Conservation (phyloP, 92 coral and sea anemone genomes). For the Palythoa grandis region DNA sequence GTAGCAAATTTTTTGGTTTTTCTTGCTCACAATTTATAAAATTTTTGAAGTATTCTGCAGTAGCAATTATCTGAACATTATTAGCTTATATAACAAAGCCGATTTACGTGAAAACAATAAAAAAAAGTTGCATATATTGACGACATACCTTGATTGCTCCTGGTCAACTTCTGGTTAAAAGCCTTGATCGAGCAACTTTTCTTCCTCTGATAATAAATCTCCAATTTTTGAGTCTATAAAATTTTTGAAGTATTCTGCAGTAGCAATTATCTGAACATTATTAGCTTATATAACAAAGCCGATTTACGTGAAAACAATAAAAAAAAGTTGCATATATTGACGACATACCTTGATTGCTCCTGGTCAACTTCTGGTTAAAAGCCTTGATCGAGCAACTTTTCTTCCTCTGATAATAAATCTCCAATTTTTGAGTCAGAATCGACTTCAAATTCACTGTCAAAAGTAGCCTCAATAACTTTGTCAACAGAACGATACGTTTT, state of each 20-base stretch:
- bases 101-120: too few relatives aligned
- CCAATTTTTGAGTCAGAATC: not conserved
- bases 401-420: not conserved
- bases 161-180: not conserved
- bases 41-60: too few relatives aligned
- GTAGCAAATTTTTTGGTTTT: too few relatives aligned
- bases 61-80: too few relatives aligned
- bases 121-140: too few relatives aligned
- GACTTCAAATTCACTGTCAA: not conserved
- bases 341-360: not conserved
- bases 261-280: not conserved
- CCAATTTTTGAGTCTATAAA: not conserved
- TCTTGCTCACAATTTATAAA: too few relatives aligned
- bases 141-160: not conserved
- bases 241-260: not conserved
- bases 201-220: not conserved
- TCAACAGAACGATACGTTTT: not conserved
- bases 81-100: too few relatives aligned
- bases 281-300: too few relatives aligned
- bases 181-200: not conserved
- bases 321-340: too few relatives aligned
- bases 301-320: too few relatives aligned
- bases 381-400: not conserved
- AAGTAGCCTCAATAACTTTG: not conserved
- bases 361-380: not conserved